Evolutionary conservation across 2,888 invertebrate species (phyloP).

Genomic region (Shargacucullia verbasci): DNA sequence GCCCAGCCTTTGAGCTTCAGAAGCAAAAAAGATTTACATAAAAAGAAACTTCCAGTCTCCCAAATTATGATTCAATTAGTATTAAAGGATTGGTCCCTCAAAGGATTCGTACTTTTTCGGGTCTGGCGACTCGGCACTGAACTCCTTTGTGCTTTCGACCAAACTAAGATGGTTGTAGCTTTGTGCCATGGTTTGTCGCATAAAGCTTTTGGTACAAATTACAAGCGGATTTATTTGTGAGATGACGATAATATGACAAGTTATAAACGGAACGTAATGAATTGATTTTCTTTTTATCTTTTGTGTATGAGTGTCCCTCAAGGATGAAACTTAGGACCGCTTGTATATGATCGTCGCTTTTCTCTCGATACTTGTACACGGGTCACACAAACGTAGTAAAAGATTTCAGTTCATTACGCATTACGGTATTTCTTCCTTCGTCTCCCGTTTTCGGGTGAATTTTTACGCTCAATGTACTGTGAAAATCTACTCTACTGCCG

Average conservation of each 20-base stretch:
- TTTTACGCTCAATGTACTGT: conserved; percentile 73
- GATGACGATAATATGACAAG: conserved; percentile 51
- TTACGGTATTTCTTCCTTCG: conserved; percentile 65
- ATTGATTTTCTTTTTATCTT: conserved; percentile 54
- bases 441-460: conserved; percentile 60
- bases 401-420: conserved; percentile 73
- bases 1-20: conserved; percentile 77
- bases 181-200: conserved; percentile 76
- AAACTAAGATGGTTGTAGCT: conserved; percentile 83
- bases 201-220: conserved; percentile 76
- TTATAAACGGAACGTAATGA: conserved; percentile 51
- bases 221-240: conserved; percentile 69
- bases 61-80: conserved; percentile 89
- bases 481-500: conserved; percentile 66
- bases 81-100: conserved; percentile 87
- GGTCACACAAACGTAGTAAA: conserved; percentile 60
- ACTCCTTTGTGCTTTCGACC: conserved; percentile 85
- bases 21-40: conserved; percentile 86
- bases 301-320: conserved; percentile 48
- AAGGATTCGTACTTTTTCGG: conserved; percentile 85
- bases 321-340: conserved; percentile 52
- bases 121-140: conserved; percentile 76
- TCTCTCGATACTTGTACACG: conserved; percentile 56
- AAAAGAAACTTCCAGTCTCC: conserved; percentile 86
- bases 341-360: conserved; percentile 47